A percentile compares a stretch with the other conserved stretches of the same genome.
phyloP scores from a whole-genome alignment of 2,888 invertebrate genomes.

The Megastigmus dorsalis region DNA sequence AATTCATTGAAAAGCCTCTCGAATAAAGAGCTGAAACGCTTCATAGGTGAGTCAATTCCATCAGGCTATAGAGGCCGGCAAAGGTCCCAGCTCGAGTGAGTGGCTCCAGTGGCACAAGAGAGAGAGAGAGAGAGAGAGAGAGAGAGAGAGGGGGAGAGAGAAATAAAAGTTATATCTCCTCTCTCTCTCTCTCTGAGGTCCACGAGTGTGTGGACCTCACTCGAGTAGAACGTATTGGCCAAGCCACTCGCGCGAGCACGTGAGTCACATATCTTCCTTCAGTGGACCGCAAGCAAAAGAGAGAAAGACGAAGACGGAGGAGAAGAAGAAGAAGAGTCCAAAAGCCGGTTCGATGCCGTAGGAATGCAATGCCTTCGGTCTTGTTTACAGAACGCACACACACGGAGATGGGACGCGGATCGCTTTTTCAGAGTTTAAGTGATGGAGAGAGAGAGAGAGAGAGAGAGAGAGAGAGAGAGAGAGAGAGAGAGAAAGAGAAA shows the following conservation, averaged over 20 bases:
- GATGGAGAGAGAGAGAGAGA: too few relatives aligned
- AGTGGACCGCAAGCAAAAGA: slow-evolving; percentile 31
- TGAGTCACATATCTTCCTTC: slow-evolving; percentile 42
- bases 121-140: too few relatives aligned
- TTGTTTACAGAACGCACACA: slow-evolving; percentile 50
- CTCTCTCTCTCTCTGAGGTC: too few relatives aligned
- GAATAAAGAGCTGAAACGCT: slow-evolving; percentile 2
- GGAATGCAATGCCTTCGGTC: slow-evolving; percentile 54
- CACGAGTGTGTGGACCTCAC: slow-evolving; percentile 33
- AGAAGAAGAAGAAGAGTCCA: slow-evolving; percentile 35
- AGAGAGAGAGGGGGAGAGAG: too few relatives aligned
- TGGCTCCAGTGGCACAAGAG: too few relatives aligned
- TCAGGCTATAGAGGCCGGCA: too few relatives aligned
- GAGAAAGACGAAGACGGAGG: slow-evolving; percentile 45
- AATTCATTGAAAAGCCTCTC: not conserved
- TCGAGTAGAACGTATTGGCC: too few relatives aligned
- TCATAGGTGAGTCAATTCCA: slow-evolving; percentile 30
- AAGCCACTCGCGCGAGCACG: too few relatives aligned
- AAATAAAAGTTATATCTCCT: slow-evolving; percentile 35
- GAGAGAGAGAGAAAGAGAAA: too few relatives aligned
- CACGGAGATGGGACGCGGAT: not conserved
- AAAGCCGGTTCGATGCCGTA: slow-evolving; percentile 51
- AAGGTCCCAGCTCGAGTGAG: too few relatives aligned
- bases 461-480: too few relatives aligned
- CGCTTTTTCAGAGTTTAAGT: slow-evolving; percentile 9